Evolutionary conservation across 2,888 invertebrate species (phyloP), one percentile per base, ranked within the genome.

Genomic region (Aspidapion aeneum): DNA sequence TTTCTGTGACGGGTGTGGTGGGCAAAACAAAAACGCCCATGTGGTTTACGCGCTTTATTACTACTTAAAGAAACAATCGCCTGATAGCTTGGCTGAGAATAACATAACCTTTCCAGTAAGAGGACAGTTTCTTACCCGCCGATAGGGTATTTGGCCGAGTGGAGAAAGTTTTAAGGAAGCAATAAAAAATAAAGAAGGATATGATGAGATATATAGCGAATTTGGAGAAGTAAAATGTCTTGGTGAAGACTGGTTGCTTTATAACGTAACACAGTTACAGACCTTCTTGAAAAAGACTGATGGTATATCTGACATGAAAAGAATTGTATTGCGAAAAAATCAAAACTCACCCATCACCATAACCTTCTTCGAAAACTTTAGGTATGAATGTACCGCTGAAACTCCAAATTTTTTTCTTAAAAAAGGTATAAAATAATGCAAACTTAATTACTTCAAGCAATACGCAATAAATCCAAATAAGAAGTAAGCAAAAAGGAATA

Each of bases 1-100:
- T 57, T 65, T 62, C 55, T 61, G 62, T 58, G 67, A 65, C 57
- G 52, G 64, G 58, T 67, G 68, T 60, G 66, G 60, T 5, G 68
- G 68, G 16, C 69, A 68, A 58, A 69, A 69, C 57, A 66, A 66
- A 17, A 61, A 64, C 35, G 35, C 59, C n/a, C 60, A 61, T 35
- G 21, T 63, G n/a, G 48, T 63, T 51, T 61, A 66, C 52, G 22
- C 50, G 21, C 51, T 63, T 18, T 57, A 21, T 48, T 65, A 59
- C 57, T 64, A 57, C 56, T 48, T 65, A 19, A 18, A 63, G 56
- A 59, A 55, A 16, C 18, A 55, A 35, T 35, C 35, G 12, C 35
- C 35, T 35, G 5, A 35, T 7, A 12, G 12, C 3, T 12, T 35
- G 12, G 5, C 3, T 7, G 35, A 35, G 35, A 35, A 7, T 35